phyloP scores from a whole-genome alignment of 53 echinoderm and acorn worm genomes.

The Zoroaster sp. region DNA sequence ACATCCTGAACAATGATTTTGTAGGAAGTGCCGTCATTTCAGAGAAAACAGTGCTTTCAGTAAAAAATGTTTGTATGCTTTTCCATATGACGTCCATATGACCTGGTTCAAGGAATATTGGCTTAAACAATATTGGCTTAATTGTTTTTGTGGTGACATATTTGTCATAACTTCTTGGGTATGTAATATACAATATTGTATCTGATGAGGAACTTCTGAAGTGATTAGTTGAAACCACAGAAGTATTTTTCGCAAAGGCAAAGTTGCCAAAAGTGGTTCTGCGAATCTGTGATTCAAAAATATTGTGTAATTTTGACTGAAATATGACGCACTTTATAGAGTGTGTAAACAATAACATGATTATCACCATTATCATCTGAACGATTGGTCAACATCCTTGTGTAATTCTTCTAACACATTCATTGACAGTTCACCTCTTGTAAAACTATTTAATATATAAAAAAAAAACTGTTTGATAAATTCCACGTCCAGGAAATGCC shows the following conservation, averaged over 20 bases:
- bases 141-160: background rate
- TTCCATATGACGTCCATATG: no score
- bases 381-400: background rate
- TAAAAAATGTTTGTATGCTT: no score
- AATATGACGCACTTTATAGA: background rate
- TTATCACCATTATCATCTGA: background rate
- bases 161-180: background rate
- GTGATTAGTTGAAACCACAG: background rate
- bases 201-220: background rate
- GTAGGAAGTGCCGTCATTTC: no score
- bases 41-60: no score
- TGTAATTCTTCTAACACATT: background rate
- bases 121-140: background rate
- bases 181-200: background rate
- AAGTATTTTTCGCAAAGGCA: background rate
- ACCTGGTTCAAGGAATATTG: no score
- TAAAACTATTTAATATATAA: background rate
- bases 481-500: background rate
- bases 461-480: background rate
- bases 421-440: background rate
- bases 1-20: no score
- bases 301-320: background rate
- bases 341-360: background rate
- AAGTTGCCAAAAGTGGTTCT: background rate
- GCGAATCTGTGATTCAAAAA: background rate